Evolutionary conservation across 2,113 vertebrate species (phyloP).

Genomic region (Pao palembangensis): DNA sequence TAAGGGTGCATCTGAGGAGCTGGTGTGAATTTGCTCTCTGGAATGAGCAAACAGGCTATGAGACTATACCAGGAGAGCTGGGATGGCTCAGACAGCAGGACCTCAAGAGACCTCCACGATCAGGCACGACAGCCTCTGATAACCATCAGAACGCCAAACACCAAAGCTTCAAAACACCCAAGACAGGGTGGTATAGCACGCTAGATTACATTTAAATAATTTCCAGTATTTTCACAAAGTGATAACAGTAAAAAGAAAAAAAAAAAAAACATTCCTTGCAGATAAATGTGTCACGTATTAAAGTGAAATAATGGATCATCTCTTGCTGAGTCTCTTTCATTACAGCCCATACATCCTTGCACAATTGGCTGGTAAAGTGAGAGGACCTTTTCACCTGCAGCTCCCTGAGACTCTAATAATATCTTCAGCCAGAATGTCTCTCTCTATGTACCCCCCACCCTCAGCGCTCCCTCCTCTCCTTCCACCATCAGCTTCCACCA

Average conservation of each 20-base stretch:
- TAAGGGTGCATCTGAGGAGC: conserved; percentile 59
- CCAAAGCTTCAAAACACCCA: no score
- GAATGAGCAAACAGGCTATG: conserved; percentile 55
- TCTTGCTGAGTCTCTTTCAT: conserved; percentile 6
- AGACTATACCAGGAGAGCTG: conserved; percentile 15
- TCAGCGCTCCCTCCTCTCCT: conserved; percentile 22
- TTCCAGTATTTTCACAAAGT: conserved; percentile 35
- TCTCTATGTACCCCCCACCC: conserved; percentile 29
- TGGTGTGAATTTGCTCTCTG: conserved; percentile 56
- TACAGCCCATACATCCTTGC: conserved; percentile 7
- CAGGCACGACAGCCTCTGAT: conserved; percentile 3
- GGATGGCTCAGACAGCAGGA: conserved; percentile 14
- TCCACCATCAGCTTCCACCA: conserved; percentile 47
- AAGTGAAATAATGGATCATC: neutral
- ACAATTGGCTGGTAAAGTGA: conserved; percentile 44
- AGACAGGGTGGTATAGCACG: conserved; percentile 19
- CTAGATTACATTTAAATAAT: conserved; percentile 12
- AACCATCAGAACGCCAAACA: conserved; percentile 6
- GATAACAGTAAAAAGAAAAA: neutral
- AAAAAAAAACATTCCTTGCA: neutral
- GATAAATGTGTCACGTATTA: no score
- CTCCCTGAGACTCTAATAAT: conserved; percentile 87
- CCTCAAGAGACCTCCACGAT: neutral
- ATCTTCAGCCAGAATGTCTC: conserved; percentile 60
- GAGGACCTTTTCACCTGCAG: conserved; percentile 90